phyloP scores from a whole-genome alignment of 2,113 vertebrate species.

The Silurus meridionalis region DNA sequence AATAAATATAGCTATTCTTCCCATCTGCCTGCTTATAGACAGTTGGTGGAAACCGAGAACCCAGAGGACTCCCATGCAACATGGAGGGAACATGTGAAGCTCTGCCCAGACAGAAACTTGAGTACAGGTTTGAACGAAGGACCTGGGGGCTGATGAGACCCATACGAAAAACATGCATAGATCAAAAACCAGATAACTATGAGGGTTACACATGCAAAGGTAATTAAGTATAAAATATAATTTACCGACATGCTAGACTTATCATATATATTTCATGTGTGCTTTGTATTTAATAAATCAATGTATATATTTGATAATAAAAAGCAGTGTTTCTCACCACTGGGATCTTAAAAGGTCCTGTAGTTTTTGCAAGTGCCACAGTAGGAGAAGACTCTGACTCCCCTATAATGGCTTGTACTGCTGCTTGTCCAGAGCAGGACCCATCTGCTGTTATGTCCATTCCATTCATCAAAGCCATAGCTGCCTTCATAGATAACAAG shows the following conservation, averaged over 20 bases:
- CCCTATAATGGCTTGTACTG: constrained; percentile 72
- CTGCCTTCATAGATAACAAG: constrained; percentile 67
- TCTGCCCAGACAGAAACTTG: neutral
- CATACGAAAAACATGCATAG: neutral
- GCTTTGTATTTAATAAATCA: no score
- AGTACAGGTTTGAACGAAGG: neutral
- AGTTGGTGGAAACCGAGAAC: no score
- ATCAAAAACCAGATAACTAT: neutral
- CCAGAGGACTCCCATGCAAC: no score
- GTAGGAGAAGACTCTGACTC: constrained; percentile 74
- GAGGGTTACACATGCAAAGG: neutral
- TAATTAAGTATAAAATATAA: neutral
- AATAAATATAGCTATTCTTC: neutral
- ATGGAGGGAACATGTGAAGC: neutral
- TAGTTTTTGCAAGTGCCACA: constrained; percentile 66
- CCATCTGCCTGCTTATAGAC: neutral
- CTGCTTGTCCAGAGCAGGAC: constrained; percentile 61
- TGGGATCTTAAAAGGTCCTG: constrained; percentile 70
- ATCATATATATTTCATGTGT: no score
- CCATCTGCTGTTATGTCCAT: constrained; percentile 48
- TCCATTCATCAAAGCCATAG: constrained; percentile 71
- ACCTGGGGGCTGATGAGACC: neutral
- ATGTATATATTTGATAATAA: no score
- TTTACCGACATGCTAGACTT: no score
- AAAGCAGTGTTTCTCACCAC: constrained; percentile 61